phyloP scores from a whole-genome alignment of 2,888 invertebrate genomes.

The Metellina segmentata region DNA sequence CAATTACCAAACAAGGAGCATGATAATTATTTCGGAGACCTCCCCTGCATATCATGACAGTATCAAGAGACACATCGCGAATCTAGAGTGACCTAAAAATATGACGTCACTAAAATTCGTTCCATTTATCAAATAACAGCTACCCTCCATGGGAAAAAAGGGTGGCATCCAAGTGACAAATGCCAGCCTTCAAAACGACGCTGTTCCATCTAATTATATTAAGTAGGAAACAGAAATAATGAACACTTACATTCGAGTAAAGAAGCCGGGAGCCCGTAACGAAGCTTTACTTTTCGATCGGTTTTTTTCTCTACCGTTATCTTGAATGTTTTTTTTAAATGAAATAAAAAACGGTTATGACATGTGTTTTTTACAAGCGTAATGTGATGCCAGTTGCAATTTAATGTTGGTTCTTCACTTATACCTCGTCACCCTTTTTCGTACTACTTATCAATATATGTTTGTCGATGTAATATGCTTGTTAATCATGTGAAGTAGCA shows the following conservation, averaged over 20 bases:
- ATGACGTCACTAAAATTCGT: not conserved
- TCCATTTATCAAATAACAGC: conserved; percentile 33
- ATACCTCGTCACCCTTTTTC: not conserved
- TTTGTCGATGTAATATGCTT: not conserved
- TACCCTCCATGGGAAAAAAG: conserved; percentile 9
- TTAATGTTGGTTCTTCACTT: not conserved
- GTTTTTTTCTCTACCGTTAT: not conserved
- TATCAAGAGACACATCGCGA: conserved; percentile 20
- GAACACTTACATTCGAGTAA: not conserved
- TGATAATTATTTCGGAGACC: not conserved
- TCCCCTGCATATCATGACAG: not conserved
- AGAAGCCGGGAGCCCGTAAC: not conserved
- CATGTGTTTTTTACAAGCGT: not conserved
- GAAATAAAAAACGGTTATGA: not conserved
- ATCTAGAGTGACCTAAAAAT: not conserved
- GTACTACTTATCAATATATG: not conserved
- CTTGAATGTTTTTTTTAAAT: not conserved
- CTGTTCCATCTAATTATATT: conserved; percentile 21
- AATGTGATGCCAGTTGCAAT: not conserved
- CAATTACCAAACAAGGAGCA: not conserved
- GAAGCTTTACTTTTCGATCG: not conserved
- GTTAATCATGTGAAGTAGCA: not conserved
- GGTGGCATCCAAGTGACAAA: conserved; percentile 18
- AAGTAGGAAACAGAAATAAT: conserved; percentile 1
- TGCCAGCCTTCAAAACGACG: conserved; percentile 22